These are phyloP conservation scores for Bombus difficillimus DNA, from an alignment of 1,140 invertebrate species.

Conservation along the genomic window DNA sequence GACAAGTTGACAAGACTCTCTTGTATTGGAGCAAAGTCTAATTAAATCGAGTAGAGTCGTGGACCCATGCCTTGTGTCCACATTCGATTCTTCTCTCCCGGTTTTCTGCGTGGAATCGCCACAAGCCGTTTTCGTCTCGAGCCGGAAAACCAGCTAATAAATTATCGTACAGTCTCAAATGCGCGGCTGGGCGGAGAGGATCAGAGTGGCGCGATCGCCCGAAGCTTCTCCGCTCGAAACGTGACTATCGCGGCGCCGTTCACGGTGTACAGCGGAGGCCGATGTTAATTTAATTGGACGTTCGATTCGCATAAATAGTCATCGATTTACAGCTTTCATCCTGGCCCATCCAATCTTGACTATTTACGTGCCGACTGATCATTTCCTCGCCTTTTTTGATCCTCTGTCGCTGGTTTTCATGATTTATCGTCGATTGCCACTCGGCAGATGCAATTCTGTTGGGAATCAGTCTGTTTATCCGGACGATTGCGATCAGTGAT, in stretches of 20 bases:
- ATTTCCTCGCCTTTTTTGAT: neutral
- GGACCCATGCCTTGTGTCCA: conserved; percentile 25
- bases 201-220: conserved; percentile 58
- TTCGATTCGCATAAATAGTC: conserved; percentile 53
- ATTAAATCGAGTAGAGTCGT: conserved; percentile 58
- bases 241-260: conserved; percentile 42
- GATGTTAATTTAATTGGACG: conserved; percentile 71
- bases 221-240: conserved; percentile 48
- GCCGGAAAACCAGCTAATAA: conserved; percentile 64
- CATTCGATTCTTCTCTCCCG: conserved; percentile 33
- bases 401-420: neutral
- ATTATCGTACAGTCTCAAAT: conserved; percentile 56
- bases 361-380: neutral
- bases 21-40: conserved; percentile 51
- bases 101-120: neutral
- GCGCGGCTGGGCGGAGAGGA: conserved; percentile 45
- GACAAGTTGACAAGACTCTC: conserved; percentile 61
- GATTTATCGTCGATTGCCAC: conserved; percentile 26
- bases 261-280: conserved; percentile 11
- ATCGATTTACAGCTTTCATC: conserved; percentile 54
- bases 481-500: conserved; percentile 7
- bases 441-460: neutral
- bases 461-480: conserved; percentile 9
- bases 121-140: conserved; percentile 1
- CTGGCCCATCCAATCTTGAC: neutral